Percentiles rank a stretch among this genome's conserved stretches.
phyloP scores from a whole-genome alignment of 2,888 invertebrate species.

The Pimpla rufipes region DNA sequence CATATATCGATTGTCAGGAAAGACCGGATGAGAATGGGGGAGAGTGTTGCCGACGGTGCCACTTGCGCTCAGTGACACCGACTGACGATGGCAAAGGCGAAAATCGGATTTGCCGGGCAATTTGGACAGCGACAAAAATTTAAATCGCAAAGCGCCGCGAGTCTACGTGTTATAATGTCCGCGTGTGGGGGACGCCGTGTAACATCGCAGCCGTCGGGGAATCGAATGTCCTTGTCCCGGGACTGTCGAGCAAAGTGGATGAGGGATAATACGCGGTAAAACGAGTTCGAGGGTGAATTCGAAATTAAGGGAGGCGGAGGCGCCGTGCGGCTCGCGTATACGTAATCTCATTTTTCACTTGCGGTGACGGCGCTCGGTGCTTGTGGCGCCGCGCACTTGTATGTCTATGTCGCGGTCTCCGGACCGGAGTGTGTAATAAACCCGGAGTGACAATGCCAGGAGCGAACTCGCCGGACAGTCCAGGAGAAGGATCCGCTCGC shows the following conservation, averaged over 20 bases:
- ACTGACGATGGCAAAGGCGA: slow-evolving; percentile 64
- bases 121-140: slow-evolving; percentile 84
- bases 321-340: slow-evolving; percentile 25
- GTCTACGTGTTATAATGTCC: slow-evolving; percentile 71
- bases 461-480: slow-evolving; percentile 29
- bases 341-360: slow-evolving; percentile 83
- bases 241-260: slow-evolving; percentile 81
- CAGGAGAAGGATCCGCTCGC: background rate
- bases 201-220: slow-evolving; percentile 54
- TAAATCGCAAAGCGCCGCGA: slow-evolving; percentile 83
- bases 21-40: no score
- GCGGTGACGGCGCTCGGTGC: slow-evolving; percentile 66
- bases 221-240: slow-evolving; percentile 80
- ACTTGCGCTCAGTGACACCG: background rate
- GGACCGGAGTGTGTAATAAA: slow-evolving; percentile 41
- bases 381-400: no score
- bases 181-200: background rate
- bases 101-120: slow-evolving; percentile 83
- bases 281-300: slow-evolving; percentile 83
- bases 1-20: no score
- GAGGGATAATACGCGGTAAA: slow-evolving; percentile 81
- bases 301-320: slow-evolving; percentile 76
- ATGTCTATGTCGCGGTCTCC: slow-evolving; percentile 40
- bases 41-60: no score
- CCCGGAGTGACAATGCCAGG: slow-evolving; percentile 57